Conservation (phyloP, 1,140 invertebrate species). For the Microplitis mediator region DNA sequence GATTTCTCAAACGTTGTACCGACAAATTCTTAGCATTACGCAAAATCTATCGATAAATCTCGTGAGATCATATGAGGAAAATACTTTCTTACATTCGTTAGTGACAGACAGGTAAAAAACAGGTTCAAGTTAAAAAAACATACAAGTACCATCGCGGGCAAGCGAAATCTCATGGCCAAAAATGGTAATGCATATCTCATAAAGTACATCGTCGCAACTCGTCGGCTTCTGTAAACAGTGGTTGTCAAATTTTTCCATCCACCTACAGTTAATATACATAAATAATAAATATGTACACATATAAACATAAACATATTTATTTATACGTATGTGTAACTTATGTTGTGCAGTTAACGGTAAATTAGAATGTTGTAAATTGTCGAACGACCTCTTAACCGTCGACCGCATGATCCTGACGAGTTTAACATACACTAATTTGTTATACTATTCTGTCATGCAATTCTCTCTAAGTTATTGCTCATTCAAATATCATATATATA, state of each 20-base stretch:
- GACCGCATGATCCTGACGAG: neutral
- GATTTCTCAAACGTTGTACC: no score
- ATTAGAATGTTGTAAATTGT: constrained; percentile 42
- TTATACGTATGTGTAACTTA: neutral
- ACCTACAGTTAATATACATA: neutral
- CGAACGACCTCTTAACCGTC: constrained; percentile 1
- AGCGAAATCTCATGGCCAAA: constrained; percentile 17
- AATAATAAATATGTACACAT: constrained; percentile 16
- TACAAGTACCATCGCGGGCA: neutral
- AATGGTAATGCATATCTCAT: constrained; percentile 18
- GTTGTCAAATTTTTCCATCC: constrained; percentile 7
- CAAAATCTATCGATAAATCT: no score
- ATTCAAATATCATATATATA: no score
- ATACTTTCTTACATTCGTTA: no score
- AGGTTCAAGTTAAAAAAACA: neutral
- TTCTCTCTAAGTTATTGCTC: neutral
- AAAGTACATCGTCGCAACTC: neutral
- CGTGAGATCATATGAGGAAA: no score
- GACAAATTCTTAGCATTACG: no score
- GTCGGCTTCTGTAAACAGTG: constrained; percentile 1
- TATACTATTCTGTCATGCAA: neutral
- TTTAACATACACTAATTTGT: neutral
- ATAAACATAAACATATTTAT: neutral
- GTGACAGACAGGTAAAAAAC: neutral
- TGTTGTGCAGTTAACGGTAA: constrained; percentile 40